These are phyloP conservation scores for Drosophila jambulina DNA, from an alignment of 1,140 invertebrate genomes.

Conservation along the genomic window DNA sequence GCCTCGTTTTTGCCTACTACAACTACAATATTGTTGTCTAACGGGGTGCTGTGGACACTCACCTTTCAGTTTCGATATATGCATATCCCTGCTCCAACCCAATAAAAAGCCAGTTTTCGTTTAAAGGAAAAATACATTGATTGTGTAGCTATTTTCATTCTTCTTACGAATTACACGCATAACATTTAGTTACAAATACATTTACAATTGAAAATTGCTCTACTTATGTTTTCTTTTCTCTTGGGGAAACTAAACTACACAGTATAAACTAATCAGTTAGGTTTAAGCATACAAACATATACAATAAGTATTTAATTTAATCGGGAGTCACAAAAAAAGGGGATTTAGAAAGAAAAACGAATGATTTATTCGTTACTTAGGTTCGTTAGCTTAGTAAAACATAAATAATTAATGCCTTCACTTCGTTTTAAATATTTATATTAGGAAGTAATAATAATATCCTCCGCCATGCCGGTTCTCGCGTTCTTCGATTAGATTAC, in stretches of 20 bases:
- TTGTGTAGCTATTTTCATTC: constrained; percentile 75
- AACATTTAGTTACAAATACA: constrained; percentile 83
- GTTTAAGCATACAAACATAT: constrained; percentile 62
- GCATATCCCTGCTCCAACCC: neutral
- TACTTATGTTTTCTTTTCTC: constrained; percentile 48
- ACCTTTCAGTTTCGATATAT: no score
- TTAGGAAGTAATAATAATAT: constrained; percentile 42
- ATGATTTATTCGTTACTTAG: constrained; percentile 52
- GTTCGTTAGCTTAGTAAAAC: constrained; percentile 57
- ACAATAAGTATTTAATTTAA: constrained; percentile 41
- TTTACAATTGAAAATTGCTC: constrained; percentile 80
- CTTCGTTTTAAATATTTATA: constrained; percentile 1
- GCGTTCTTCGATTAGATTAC: constrained; percentile 48
- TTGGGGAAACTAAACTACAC: constrained; percentile 52
- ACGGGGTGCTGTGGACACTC: no score
- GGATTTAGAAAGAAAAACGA: constrained; percentile 19
- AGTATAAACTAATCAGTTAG: constrained; percentile 63
- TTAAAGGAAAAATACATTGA: constrained; percentile 83
- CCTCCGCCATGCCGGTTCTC: constrained; percentile 2
- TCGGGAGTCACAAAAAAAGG: constrained; percentile 12
- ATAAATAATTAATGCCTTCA: constrained; percentile 16
- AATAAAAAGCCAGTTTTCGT: constrained; percentile 19
- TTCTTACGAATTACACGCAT: constrained; percentile 77
- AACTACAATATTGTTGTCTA: no score
- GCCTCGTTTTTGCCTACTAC: no score